These are phyloP conservation scores for Pogonocichla stellata DNA, from an alignment of 2,113 vertebrate genomes.

Conservation along the genomic window DNA sequence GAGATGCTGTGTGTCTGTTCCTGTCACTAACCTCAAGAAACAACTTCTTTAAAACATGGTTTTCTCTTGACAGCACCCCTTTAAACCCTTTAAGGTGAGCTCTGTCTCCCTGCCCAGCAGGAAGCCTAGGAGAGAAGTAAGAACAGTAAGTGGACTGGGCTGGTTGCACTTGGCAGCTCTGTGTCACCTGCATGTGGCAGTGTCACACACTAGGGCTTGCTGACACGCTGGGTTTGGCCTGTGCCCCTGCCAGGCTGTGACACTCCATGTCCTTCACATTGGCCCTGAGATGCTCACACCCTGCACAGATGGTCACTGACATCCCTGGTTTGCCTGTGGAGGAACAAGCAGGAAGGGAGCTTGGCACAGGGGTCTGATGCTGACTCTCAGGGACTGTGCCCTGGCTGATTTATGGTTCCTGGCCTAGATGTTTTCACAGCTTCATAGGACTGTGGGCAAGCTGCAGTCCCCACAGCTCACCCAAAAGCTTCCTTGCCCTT, in stretches of 20 bases:
- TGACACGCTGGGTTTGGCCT: not conserved
- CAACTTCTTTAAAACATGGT: constrained; percentile 55
- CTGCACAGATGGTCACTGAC: not conserved
- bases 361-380: not conserved
- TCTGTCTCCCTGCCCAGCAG: constrained; percentile 75
- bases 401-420: not conserved
- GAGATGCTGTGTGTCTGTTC: not conserved
- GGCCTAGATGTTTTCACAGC: not conserved
- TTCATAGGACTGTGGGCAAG: not conserved
- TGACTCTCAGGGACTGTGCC: not conserved
- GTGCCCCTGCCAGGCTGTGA: not conserved
- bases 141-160: constrained; percentile 72
- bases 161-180: not conserved
- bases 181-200: not conserved
- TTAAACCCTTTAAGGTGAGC: constrained; percentile 75
- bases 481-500: constrained; percentile 2
- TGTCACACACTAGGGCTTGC: not conserved
- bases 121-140: constrained; percentile 71
- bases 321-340: not conserved
- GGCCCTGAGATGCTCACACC: not conserved
- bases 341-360: not conserved
- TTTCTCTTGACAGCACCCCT: constrained; percentile 77
- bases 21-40: not conserved
- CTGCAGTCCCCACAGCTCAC: not conserved
- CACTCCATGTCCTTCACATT: rapidly evolving